phyloP scores from a whole-genome alignment of 35 echinoderm and acorn worm species.

The Strongylocentrotus purpuratus region DNA sequence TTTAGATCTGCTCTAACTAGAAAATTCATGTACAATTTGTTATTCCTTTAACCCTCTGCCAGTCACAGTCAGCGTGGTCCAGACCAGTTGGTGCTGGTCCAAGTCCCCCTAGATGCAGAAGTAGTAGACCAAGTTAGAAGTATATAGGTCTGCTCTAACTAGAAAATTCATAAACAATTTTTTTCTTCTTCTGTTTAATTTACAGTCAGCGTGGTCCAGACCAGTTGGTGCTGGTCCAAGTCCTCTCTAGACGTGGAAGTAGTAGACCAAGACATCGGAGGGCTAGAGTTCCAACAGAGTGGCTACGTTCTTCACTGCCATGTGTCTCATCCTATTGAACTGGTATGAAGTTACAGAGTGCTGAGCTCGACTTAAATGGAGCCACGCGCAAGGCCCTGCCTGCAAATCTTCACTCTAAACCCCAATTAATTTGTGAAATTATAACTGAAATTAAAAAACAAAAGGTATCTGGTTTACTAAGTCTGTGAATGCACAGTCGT shows the following conservation, averaged over 20 bases:
- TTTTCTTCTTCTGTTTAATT: no score
- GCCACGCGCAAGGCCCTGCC: no score
- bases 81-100: slow-evolving; percentile 79
- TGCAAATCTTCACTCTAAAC: background rate
- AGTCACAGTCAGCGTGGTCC: no score
- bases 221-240: slow-evolving; percentile 83
- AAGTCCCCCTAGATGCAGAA: slow-evolving; percentile 58
- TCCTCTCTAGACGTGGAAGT: slow-evolving; percentile 69
- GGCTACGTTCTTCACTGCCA: slow-evolving; percentile 86
- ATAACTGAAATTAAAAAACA: no score
- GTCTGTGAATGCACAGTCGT: no score
- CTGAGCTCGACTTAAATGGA: background rate
- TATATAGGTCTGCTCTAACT: no score
- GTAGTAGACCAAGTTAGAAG: slow-evolving; percentile 77
- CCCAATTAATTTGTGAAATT: no score
- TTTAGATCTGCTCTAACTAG: no score
- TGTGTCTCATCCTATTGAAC: slow-evolving; percentile 63
- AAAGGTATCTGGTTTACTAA: no score
- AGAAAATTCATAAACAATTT: no score
- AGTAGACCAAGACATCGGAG: slow-evolving; percentile 64
- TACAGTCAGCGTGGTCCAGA: slow-evolving; percentile 67
- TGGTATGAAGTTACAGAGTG: slow-evolving; percentile 60
- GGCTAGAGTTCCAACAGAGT: slow-evolving; percentile 71
- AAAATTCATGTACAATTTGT: no score
- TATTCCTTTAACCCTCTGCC: no score